Conservation (phyloP, 2,113 vertebrate genomes). For the Seriola quinqueradiata region DNA sequence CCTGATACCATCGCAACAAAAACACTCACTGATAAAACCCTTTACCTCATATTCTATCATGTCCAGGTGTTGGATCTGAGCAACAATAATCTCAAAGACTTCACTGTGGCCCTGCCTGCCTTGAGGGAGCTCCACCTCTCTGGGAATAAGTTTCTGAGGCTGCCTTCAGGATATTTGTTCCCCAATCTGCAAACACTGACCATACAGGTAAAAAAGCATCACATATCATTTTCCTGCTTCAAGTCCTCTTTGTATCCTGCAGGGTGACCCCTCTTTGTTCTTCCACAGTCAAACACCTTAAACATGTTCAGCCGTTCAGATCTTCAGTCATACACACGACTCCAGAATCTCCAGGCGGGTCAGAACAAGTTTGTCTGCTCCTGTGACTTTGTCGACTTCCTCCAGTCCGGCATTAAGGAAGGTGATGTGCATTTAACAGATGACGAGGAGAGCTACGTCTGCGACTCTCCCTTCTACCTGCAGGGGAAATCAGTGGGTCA, state of each 20-base stretch:
- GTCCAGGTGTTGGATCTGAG: constrained; percentile 89
- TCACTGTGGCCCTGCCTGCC: constrained; percentile 77
- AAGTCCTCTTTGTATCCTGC: no score
- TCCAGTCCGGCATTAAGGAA: constrained; percentile 37
- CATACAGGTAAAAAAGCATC: constrained; percentile 65
- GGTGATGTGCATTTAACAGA: constrained; percentile 70
- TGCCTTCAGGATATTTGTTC: constrained; percentile 80
- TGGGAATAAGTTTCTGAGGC: constrained; percentile 86
- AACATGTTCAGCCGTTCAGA: constrained; percentile 80
- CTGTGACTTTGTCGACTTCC: constrained; percentile 88
- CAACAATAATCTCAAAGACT: constrained; percentile 84
- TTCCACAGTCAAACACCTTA: constrained; percentile 83
- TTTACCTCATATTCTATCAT: background rate
- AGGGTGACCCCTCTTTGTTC: background rate
- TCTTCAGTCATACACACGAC: constrained; percentile 77
- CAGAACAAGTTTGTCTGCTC: constrained; percentile 90
- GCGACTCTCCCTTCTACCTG: constrained; percentile 87
- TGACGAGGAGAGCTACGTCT: constrained; percentile 83
- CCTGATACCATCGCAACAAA: background rate
- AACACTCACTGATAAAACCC: no score
- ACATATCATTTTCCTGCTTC: background rate
- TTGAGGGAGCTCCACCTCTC: constrained; percentile 89
- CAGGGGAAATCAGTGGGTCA: constrained; percentile 73
- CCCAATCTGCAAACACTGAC: constrained; percentile 82
- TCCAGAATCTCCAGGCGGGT: constrained; percentile 84